Conservation (phyloP, 2,888 invertebrate species). For the Vesta saturnalis region DNA sequence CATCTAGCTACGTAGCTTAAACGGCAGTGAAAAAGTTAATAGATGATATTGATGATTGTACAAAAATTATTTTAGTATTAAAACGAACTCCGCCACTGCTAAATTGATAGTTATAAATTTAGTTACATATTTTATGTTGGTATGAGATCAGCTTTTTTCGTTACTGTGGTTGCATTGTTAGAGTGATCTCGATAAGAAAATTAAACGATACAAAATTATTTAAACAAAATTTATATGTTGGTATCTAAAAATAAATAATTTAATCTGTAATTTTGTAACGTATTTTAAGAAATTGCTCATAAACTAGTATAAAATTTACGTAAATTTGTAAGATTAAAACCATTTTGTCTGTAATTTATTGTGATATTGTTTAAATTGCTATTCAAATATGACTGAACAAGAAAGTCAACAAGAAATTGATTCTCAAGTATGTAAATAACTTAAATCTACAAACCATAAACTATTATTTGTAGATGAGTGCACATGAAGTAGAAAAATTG, state of each 20-base stretch:
- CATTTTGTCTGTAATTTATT: background rate
- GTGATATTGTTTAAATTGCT: background rate
- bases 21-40: too few species aligned
- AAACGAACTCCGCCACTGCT: too few species aligned
- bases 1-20: too few species aligned
- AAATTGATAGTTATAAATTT: too few species aligned
- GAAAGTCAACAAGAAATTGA: constrained; percentile 33
- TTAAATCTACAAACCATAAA: background rate
- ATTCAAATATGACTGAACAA: constrained; percentile 38
- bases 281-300: background rate
- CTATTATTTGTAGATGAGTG: constrained; percentile 59
- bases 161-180: too few species aligned
- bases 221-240: background rate
- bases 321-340: background rate
- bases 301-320: background rate
- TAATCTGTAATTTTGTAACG: background rate
- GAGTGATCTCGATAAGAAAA: too few species aligned
- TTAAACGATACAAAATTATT: background rate
- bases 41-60: too few species aligned
- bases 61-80: too few species aligned
- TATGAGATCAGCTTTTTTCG: too few species aligned
- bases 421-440: background rate
- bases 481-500: constrained; percentile 83
- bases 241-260: constrained; percentile 11
- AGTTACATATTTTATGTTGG: too few species aligned